phyloP scores from a whole-genome alignment of 2,113 vertebrate species.

The Oceanodroma tethys region DNA sequence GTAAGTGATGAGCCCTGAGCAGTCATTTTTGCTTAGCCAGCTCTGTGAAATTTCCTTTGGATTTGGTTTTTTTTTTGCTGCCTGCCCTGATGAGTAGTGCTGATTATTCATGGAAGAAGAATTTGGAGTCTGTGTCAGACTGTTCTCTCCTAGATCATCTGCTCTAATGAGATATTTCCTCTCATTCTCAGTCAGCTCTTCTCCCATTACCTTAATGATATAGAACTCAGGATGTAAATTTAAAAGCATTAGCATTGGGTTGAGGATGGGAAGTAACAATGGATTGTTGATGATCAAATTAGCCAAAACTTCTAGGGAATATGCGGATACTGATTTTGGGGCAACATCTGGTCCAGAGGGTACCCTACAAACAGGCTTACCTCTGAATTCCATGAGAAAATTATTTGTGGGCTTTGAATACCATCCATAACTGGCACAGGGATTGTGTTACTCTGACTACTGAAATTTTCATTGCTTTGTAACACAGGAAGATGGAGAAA shows the following conservation, averaged over 20 bases:
- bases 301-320: neutral
- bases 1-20: neutral
- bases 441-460: neutral
- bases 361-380: neutral
- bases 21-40: neutral
- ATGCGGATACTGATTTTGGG: neutral
- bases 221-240: neutral
- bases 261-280: neutral
- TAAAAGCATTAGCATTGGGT: neutral
- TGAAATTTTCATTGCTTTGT: neutral
- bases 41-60: neutral
- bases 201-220: neutral
- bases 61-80: neutral
- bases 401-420: neutral
- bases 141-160: neutral
- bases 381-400: neutral
- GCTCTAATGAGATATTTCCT: constrained; percentile 24
- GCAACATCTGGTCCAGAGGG: neutral
- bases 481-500: neutral
- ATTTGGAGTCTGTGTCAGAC: neutral
- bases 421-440: neutral
- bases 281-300: neutral
- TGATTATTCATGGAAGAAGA: neutral
- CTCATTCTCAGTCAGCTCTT: neutral
- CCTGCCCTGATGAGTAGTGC: neutral